phyloP scores from a whole-genome alignment of 2,113 vertebrate genomes.

The Xenopus laevis region DNA sequence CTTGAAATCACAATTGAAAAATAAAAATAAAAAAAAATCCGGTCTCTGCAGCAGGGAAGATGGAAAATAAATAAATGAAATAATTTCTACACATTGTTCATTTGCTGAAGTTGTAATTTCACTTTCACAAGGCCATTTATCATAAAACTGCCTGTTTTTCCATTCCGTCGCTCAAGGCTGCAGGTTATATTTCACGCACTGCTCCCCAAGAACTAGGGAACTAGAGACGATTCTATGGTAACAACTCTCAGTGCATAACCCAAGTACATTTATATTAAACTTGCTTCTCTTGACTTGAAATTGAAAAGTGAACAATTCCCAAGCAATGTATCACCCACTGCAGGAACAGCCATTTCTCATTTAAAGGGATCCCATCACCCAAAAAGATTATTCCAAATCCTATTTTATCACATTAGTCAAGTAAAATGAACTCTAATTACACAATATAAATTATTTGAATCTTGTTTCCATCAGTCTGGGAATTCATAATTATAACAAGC shows the following conservation, averaged over 20 bases:
- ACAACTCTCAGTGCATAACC: slow-evolving; percentile 54
- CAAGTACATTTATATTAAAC: slow-evolving; percentile 53
- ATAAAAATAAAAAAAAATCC: neutral
- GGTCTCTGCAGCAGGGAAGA: neutral
- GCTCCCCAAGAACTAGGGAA: slow-evolving; percentile 49
- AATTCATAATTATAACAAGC: too few species aligned
- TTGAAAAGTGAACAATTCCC: slow-evolving; percentile 53
- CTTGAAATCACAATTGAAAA: too few species aligned
- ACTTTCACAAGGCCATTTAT: slow-evolving; percentile 57
- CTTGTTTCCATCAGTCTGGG: too few species aligned
- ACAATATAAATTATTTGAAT: too few species aligned
- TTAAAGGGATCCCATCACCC: too few species aligned
- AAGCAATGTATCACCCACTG: slow-evolving; percentile 49
- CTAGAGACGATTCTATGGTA: slow-evolving; percentile 53
- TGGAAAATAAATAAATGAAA: slow-evolving; percentile 27
- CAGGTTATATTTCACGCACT: slow-evolving; percentile 42
- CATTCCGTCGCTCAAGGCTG: slow-evolving; percentile 57
- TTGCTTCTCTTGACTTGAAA: slow-evolving; percentile 54
- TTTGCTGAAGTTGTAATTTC: slow-evolving; percentile 58
- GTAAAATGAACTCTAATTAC: too few species aligned
- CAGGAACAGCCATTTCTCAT: slow-evolving; percentile 48
- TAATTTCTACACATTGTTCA: slow-evolving; percentile 49
- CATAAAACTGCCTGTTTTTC: slow-evolving; percentile 52
- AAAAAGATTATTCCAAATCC: too few species aligned
- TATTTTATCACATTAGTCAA: too few species aligned